Evolutionary conservation across 2,113 vertebrate genomes (phyloP).

Genomic region (Galbula dea): DNA sequence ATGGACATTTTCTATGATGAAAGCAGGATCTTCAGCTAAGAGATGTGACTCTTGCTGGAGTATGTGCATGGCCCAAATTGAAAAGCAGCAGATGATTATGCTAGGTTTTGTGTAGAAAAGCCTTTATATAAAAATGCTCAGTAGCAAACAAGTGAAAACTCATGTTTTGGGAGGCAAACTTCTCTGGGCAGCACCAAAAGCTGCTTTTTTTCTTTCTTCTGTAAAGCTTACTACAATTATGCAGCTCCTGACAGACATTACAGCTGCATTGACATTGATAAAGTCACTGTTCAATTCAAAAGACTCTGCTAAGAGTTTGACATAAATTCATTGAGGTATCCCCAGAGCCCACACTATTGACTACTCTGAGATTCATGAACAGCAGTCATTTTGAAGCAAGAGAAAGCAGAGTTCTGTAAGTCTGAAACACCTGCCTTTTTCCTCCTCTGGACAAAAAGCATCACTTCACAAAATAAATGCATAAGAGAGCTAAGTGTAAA

Average conservation of each 20-base stretch:
- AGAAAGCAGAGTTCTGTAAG: neutral
- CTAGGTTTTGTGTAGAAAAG: neutral
- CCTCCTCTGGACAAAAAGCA: neutral
- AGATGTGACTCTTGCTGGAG: neutral
- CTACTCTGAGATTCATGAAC: neutral
- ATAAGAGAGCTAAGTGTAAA: neutral
- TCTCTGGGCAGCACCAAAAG: neutral
- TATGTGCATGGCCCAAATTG: neutral
- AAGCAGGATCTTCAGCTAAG: neutral
- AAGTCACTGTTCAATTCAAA: neutral
- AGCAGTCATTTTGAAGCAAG: neutral
- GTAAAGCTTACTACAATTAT: neutral
- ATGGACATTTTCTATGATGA: neutral
- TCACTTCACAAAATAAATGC: neutral
- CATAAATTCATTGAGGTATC: neutral
- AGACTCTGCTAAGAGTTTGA: neutral
- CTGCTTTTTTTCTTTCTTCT: neutral
- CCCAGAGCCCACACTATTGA: neutral
- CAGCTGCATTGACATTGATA: neutral
- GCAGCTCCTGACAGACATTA: neutral
- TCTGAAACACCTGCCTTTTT: neutral
- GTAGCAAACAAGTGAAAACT: neutral
- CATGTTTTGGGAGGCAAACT: neutral
- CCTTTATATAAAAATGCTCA: neutral
- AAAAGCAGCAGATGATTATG: neutral